These are phyloP conservation scores for Pachydiplax longipennis DNA, from an alignment of 2,888 invertebrate species.

Conservation along the genomic window DNA sequence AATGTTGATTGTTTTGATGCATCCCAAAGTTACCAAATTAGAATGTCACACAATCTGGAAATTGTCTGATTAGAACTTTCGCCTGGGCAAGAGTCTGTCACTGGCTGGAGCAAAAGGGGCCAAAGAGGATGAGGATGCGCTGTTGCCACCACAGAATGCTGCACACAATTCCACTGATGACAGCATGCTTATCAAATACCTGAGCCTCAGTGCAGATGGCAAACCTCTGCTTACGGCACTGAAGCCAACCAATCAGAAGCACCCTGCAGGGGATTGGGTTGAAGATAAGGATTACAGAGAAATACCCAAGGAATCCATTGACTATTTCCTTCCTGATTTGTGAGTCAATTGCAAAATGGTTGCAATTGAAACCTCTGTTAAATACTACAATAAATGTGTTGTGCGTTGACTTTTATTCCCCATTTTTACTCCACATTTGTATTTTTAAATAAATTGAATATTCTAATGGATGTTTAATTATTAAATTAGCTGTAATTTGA, in stretches of 20 bases:
- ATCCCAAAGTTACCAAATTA: too few relatives aligned
- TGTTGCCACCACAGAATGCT: conserved; percentile 69
- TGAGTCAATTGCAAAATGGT: neutral
- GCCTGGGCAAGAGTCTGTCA: conserved; percentile 39
- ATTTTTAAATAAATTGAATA: neutral
- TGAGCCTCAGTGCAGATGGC: conserved; percentile 68
- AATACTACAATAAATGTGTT: neutral
- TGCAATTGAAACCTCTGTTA: too few relatives aligned
- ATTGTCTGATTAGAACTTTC: conserved; percentile 42
- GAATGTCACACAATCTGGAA: conserved; percentile 49
- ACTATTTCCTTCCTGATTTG: neutral
- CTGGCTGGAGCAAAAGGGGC: conserved; percentile 49
- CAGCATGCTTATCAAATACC: conserved; percentile 66
- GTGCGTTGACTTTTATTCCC: neutral
- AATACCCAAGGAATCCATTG: conserved; percentile 16
- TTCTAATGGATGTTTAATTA: neutral
- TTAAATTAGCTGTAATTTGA: too few relatives aligned
- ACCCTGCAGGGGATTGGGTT: conserved; percentile 57
- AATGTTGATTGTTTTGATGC: conserved; percentile 26
- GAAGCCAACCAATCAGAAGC: conserved; percentile 62
- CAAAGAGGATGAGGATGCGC: conserved; percentile 56
- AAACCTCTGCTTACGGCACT: conserved; percentile 68
- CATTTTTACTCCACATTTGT: too few relatives aligned
- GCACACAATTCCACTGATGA: conserved; percentile 68
- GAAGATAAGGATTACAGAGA: conserved; percentile 45